Evolutionary conservation across 2,113 vertebrate genomes (phyloP).

Genomic region (Podocnemis expansa): DNA sequence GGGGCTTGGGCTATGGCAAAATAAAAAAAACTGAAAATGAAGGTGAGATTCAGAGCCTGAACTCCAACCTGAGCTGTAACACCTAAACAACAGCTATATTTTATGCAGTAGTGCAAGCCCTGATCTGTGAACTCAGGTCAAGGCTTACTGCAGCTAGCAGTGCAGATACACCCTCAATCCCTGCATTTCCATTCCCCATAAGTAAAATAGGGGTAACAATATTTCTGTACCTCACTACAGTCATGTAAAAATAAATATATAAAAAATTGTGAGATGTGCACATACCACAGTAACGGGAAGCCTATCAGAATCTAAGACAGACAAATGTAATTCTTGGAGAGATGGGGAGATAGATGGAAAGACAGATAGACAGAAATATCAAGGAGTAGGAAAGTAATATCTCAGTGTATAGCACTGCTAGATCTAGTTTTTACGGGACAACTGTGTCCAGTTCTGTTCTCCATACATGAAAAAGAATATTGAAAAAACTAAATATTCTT

Average conservation of each 20-base stretch:
- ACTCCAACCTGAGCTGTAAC: not conserved
- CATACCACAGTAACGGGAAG: not conserved
- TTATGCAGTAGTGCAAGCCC: not conserved
- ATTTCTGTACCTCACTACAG: not conserved
- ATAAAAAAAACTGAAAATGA: not conserved
- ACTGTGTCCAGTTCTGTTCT: not conserved
- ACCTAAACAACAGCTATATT: not conserved
- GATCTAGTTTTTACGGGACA: not conserved
- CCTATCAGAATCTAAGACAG: not conserved
- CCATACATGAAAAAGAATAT: not conserved
- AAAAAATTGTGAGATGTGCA: not conserved
- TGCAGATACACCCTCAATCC: not conserved
- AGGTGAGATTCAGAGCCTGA: not conserved
- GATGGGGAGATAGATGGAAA: not conserved
- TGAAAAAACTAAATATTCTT: not conserved
- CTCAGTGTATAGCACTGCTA: not conserved
- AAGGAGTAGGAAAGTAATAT: not conserved
- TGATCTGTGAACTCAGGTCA: not conserved
- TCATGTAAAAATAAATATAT: not conserved
- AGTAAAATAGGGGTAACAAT: not conserved
- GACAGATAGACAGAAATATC: not conserved
- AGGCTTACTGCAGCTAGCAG: not conserved
- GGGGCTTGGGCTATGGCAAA: not conserved
- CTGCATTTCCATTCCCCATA: not conserved
- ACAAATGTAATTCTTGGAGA: not conserved